Evolutionary conservation across 1,140 invertebrate genomes (phyloP).

Genomic region (Metopolophium dirhodum): DNA sequence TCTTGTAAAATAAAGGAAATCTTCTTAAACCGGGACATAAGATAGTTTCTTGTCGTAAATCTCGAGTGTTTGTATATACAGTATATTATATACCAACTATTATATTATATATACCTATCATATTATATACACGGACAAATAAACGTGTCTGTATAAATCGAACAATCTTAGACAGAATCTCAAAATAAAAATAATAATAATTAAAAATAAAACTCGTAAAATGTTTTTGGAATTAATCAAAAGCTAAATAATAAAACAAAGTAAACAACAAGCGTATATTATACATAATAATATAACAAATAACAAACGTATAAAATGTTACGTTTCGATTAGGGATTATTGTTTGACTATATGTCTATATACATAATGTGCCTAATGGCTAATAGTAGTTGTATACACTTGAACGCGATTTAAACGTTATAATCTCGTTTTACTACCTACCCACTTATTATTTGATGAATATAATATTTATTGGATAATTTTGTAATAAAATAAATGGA

Average conservation of each 20-base stretch:
- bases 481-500: too few relatives aligned
- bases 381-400: too few relatives aligned
- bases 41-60: neutral
- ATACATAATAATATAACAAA: too few relatives aligned
- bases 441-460: too few relatives aligned
- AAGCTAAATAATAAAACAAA: neutral
- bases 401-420: too few relatives aligned
- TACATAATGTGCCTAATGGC: too few relatives aligned
- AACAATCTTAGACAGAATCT: neutral
- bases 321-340: neutral
- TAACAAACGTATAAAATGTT: too few relatives aligned
- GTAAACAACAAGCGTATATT: too few relatives aligned
- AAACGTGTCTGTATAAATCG: neutral
- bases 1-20: slow-evolving; percentile 2
- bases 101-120: neutral
- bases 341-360: too few relatives aligned
- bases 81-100: neutral
- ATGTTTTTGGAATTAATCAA: neutral
- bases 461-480: too few relatives aligned
- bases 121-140: neutral
- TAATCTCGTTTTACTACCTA: too few relatives aligned
- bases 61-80: neutral
- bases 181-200: neutral
- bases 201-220: neutral
- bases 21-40: neutral